phyloP scores from a whole-genome alignment of 2,888 invertebrate genomes.

The Calephelis perditalis region DNA sequence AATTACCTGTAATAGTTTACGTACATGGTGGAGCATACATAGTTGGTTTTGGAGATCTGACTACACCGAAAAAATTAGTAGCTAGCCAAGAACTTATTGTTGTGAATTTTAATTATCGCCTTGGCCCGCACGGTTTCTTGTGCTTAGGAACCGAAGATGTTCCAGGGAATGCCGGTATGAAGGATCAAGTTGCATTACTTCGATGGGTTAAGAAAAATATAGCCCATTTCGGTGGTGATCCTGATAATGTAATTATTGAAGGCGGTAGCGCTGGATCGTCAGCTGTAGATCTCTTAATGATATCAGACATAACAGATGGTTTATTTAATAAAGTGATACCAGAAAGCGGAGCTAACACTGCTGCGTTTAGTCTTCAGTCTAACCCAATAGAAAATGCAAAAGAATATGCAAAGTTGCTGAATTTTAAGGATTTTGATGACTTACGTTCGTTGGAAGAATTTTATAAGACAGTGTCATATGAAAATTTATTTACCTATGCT shows the following conservation, averaged over 20 bases:
- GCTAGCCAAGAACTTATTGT: too few species aligned
- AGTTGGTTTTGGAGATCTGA: constrained; percentile 40
- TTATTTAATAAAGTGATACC: constrained; percentile 28
- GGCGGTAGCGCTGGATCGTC: constrained; percentile 48
- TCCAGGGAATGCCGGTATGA: constrained; percentile 50
- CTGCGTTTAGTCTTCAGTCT: constrained; percentile 33
- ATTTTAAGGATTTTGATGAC: background rate
- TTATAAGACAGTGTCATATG: background rate
- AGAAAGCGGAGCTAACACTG: constrained; percentile 42
- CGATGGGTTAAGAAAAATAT: constrained; percentile 14
- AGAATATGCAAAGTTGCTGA: background rate
- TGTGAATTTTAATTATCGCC: too few species aligned
- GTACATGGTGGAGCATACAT: constrained; percentile 62
- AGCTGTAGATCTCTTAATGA: constrained; percentile 27
- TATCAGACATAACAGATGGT: too few species aligned
- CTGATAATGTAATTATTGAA: constrained; percentile 45
- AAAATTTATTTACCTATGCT: background rate
- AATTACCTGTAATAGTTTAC: constrained; percentile 52
- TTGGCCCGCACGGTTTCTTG: too few species aligned
- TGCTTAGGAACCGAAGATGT: too few species aligned
- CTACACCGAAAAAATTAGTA: background rate
- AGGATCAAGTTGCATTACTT: constrained; percentile 48
- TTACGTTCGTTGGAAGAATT: background rate
- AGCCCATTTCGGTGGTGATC: constrained; percentile 12
- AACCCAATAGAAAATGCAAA: background rate